These are phyloP conservation scores for Tachystola acroxantha DNA, from an alignment of 2,888 invertebrate species.

Conservation along the genomic window DNA sequence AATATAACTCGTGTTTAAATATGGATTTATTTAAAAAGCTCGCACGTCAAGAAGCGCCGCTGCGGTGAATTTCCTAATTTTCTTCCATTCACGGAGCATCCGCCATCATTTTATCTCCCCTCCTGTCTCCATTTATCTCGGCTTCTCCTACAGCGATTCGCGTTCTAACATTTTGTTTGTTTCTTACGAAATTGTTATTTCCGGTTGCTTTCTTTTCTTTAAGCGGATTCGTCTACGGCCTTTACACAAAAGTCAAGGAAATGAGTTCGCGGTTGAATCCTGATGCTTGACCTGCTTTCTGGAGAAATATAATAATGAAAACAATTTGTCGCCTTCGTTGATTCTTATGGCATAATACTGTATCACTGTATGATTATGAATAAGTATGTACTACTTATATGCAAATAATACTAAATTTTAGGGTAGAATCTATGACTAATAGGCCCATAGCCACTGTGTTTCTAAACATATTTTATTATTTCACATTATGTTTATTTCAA, in stretches of 20 bases:
- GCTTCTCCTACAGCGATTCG: conserved; percentile 59
- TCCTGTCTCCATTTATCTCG: conserved; percentile 70
- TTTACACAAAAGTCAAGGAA: conserved; percentile 59
- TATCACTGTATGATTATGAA: background rate
- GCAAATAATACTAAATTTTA: no score
- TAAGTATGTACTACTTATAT: background rate
- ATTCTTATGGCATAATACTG: background rate
- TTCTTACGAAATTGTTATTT: conserved; percentile 74
- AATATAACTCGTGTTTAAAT: no score
- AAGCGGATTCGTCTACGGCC: conserved; percentile 63
- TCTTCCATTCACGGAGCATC: conserved; percentile 67
- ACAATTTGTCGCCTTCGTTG: conserved; percentile 27
- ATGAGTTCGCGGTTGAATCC: conserved; percentile 57
- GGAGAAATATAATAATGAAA: conserved; percentile 44
- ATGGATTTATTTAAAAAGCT: conserved; percentile 60
- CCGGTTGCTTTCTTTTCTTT: conserved; percentile 66
- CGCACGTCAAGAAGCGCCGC: conserved; percentile 46
- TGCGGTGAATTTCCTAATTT: conserved; percentile 72
- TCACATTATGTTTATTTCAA: no score
- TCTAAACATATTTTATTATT: no score
- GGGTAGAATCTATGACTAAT: no score
- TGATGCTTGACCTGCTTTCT: conserved; percentile 58
- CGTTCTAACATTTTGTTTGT: conserved; percentile 72
- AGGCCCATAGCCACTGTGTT: no score
- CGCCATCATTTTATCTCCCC: conserved; percentile 76